These are phyloP conservation scores for Tiliacea aurago DNA, from an alignment of 2,888 invertebrate genomes.

Conservation along the genomic window DNA sequence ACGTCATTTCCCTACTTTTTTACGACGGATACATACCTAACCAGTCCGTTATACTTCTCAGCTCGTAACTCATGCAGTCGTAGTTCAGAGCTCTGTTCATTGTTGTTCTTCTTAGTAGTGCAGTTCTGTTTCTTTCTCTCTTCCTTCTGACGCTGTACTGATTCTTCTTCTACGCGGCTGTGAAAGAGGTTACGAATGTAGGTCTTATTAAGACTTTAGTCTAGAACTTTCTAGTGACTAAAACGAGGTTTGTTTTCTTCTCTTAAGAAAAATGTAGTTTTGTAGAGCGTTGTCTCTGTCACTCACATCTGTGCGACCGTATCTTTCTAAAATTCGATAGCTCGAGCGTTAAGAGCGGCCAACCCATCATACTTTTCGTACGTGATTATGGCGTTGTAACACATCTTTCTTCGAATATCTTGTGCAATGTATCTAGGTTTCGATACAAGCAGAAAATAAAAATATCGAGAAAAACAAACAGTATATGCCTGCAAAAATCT, in stretches of 20 bases:
- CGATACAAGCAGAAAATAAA: too few species aligned
- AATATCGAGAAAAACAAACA: too few species aligned
- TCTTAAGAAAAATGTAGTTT: too few species aligned
- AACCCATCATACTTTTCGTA: too few species aligned
- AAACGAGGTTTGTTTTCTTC: neutral
- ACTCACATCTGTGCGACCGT: neutral
- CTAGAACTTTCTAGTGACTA: neutral
- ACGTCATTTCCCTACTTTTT: too few species aligned
- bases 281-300: neutral
- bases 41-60: conserved; percentile 98
- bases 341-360: too few species aligned
- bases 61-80: conserved; percentile 97
- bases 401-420: too few species aligned
- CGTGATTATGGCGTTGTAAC: too few species aligned
- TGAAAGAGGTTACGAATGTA: neutral
- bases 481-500: too few species aligned
- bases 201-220: neutral
- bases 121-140: conserved; percentile 91
- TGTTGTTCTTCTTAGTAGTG: conserved; percentile 87
- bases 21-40: conserved; percentile 85
- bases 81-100: conserved; percentile 92
- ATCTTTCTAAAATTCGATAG: too few species aligned
- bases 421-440: too few species aligned
- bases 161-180: conserved; percentile 88
- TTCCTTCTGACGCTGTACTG: conserved; percentile 85